A percentile compares a stretch with the other conserved stretches of the same genome.
These are phyloP conservation scores for Adela reaumurella DNA, from an alignment of 2,888 invertebrate genomes.

Conservation along the genomic window DNA sequence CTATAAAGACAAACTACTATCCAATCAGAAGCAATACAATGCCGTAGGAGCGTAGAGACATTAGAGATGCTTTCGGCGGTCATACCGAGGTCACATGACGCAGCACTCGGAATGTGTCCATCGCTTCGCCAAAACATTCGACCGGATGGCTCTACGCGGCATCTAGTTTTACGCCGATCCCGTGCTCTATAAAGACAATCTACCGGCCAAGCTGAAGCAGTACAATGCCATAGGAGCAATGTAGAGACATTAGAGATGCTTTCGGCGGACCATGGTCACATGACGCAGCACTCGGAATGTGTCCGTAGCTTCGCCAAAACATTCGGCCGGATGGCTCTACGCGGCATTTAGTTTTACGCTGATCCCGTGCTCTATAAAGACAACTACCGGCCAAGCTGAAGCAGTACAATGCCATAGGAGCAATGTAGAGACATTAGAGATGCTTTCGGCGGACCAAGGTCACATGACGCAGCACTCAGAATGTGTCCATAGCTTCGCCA, in stretches of 20 bases:
- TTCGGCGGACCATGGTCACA: constrained; percentile 87
- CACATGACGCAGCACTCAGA: constrained; percentile 92
- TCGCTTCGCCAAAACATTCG: constrained; percentile 72
- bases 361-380: constrained; percentile 93
- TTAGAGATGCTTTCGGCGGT: constrained; percentile 89
- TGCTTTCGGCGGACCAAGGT: constrained; percentile 74
- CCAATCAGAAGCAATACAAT: no score
- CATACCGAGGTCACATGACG: constrained; percentile 89
- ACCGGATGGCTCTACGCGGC: constrained; percentile 80
- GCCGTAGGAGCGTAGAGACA: constrained; percentile 87
- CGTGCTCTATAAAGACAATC: constrained; percentile 82
- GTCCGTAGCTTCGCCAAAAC: constrained; percentile 74
- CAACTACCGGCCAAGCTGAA: constrained; percentile 82
- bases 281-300: constrained; percentile 89
- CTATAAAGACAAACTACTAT: constrained; percentile 82
- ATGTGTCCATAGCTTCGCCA: constrained; percentile 78
- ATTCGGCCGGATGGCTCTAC: constrained; percentile 85
- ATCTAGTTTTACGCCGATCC: constrained; percentile 96
- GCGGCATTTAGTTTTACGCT: constrained; percentile 87
- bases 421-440: no score
- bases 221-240: constrained; percentile 85
- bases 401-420: constrained; percentile 81
- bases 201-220: constrained; percentile 80
- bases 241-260: constrained; percentile 95
- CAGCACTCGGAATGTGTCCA: constrained; percentile 90